Conservation (phyloP, 2,113 vertebrate species). For the Empidonax alnorum region DNA sequence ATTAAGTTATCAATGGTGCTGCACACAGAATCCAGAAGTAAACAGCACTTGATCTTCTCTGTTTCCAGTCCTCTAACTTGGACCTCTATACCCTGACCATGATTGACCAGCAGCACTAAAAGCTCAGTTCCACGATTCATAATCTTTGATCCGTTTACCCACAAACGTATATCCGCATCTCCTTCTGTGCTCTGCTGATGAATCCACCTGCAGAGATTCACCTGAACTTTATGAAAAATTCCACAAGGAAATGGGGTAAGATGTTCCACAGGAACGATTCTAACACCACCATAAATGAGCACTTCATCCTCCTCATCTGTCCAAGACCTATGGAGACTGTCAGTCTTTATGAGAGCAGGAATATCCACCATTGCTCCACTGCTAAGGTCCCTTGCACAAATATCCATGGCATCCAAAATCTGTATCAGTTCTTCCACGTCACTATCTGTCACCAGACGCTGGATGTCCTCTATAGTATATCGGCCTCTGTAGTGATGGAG, state of each 20-base stretch:
- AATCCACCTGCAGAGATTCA: conserved; percentile 95
- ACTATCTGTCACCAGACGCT: conserved; percentile 89
- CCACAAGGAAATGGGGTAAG: conserved; percentile 94
- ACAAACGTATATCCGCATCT: conserved; percentile 89
- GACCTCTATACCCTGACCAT: conserved; percentile 96
- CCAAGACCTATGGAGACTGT: conserved; percentile 93
- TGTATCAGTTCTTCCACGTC: conserved; percentile 95
- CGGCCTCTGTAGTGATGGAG: conserved; percentile 97
- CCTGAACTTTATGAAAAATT: conserved; percentile 97
- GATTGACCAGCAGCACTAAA: conserved; percentile 93
- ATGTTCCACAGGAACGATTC: conserved; percentile 93
- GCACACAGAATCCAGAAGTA: conserved; percentile 91
- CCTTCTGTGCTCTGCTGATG: conserved; percentile 91
- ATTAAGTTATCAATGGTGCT: conserved; percentile 92
- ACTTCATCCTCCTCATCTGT: conserved; percentile 90
- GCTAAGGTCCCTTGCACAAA: conserved; percentile 90
- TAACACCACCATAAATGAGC: conserved; percentile 90
- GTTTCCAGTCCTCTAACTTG: conserved; percentile 90
- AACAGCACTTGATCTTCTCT: conserved; percentile 88
- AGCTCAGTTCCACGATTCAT: conserved; percentile 87
- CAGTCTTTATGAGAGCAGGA: conserved; percentile 94
- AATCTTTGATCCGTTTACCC: conserved; percentile 92
- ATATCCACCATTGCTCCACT: conserved; percentile 95
- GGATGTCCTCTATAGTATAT: conserved; percentile 93
- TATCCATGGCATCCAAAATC: conserved; percentile 96